Evolutionary conservation across 1,140 invertebrate species (phyloP).

Genomic region (Macrobrachium rosenbergii): DNA sequence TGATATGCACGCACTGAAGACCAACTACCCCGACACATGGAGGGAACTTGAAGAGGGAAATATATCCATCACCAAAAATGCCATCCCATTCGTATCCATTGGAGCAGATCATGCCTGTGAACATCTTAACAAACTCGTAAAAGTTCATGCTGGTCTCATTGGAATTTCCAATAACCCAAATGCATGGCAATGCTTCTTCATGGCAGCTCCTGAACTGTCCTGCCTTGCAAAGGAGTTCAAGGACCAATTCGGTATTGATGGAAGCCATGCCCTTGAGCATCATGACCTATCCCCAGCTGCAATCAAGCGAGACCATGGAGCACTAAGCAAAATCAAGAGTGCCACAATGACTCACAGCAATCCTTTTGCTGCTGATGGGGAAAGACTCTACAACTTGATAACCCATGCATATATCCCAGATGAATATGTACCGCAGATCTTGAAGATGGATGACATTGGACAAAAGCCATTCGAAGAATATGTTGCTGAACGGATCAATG

Average conservation of each 20-base stretch:
- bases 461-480: too few species aligned
- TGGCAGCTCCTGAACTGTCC: slow-evolving; percentile 14
- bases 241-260: background rate
- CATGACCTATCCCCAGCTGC: slow-evolving; percentile 5
- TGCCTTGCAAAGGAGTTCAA: slow-evolving; percentile 20
- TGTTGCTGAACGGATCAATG: too few species aligned
- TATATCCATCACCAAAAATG: slow-evolving; percentile 9
- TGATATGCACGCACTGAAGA: slow-evolving; percentile 6
- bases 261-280: background rate
- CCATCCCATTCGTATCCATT: slow-evolving; percentile 25
- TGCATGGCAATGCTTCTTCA: slow-evolving; percentile 25
- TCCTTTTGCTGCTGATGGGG: too few species aligned
- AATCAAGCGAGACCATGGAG: slow-evolving; percentile 7
- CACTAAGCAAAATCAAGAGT: slow-evolving; percentile 26
- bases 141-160: slow-evolving; percentile 17
- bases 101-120: slow-evolving; percentile 29
- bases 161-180: slow-evolving; percentile 33
- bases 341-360: slow-evolving; percentile 13
- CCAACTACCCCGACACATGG: slow-evolving; percentile 19
- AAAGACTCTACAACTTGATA: too few species aligned
- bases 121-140: slow-evolving; percentile 19
- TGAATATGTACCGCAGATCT: too few species aligned
- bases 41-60: slow-evolving; percentile 21
- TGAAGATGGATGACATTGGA: too few species aligned
- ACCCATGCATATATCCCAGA: too few species aligned